Base-by-base conservation (phyloP, 2,797 vertebrate species). In the Cetoscarus ocellatus region DNA sequence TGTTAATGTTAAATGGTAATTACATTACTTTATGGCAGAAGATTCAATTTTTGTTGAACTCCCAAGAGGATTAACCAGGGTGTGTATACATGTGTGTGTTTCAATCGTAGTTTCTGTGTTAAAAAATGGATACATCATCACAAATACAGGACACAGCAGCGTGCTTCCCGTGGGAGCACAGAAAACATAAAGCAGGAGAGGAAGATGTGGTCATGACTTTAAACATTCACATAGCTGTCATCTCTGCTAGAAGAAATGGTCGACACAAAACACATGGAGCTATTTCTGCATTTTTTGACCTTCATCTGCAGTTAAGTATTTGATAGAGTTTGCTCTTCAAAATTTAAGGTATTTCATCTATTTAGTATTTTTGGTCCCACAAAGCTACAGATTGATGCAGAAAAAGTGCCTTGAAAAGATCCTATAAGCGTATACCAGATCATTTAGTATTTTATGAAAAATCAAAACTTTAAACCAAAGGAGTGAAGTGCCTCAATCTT, bases 161-260 rank as follows among this genome's bases (percentile, higher is more conserved):
- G 61, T 13, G 38, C 40, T 81, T 88, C 86, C 79, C 86, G 59
- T 48, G 77, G 68, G 77, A 87, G 62, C 74, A 54, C 4, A 47
- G 35, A 40, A 39, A 56, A 66, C 60, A 71, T n/a, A 53, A 62
- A 42, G 44, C 44, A 63, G 61, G 49, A 38, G 51, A 59, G 43
- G 27, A 27, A 15, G 61, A 72, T 57, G 68, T 60, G 76, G 65
- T 75, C 54, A 65, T 61, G 67, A 67, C 64, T 70, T 59, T 39
- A 17, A 77, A 50, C 35, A 11, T 63, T 80, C 70, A 78, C 76
- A 75, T 43, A 50, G 50, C 57, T 47, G 60, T 48, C 54, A 19
- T 60, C 51, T 11, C 27, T 42, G 51, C 52, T 52, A 15, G 48
- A 60, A 55, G 13, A 47, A 66, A 40, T 34, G 10, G 34, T 39